Evolutionary conservation across 2,113 vertebrate species (phyloP).

Genomic region (Lontra canadensis): DNA sequence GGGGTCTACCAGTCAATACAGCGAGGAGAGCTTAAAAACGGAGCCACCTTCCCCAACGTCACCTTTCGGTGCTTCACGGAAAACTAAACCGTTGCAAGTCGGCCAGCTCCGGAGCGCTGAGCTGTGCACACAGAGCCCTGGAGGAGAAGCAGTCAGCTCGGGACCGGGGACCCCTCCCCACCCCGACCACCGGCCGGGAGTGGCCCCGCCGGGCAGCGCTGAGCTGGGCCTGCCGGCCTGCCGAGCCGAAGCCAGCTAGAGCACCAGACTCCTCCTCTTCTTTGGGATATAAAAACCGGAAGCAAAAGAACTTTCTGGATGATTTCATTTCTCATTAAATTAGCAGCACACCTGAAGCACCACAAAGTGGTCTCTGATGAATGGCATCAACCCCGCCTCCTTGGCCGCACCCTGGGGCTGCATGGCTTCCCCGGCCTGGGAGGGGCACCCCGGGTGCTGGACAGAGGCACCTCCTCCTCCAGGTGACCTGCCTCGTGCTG

Average conservation of each 20-base stretch:
- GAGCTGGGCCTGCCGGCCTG: background rate
- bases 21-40: background rate
- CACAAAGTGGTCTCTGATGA: background rate
- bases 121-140: fast-evolving
- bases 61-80: background rate
- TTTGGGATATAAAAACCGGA: background rate
- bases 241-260: background rate
- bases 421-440: background rate
- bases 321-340: background rate
- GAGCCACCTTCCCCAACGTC: background rate
- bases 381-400: fast-evolving
- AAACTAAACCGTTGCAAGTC: background rate
- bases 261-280: background rate
- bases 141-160: fast-evolving
- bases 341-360: background rate
- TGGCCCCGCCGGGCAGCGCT: fast-evolving
- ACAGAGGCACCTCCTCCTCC: background rate
- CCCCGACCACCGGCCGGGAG: fast-evolving
- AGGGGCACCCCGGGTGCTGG: background rate
- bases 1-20: background rate
- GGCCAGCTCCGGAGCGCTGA: fast-evolving
- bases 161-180: fast-evolving
- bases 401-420: background rate
- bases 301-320: background rate
- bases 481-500: background rate